Evolutionary conservation across 1,140 invertebrate species (phyloP).

Genomic region (Leptopilina clavipes): DNA sequence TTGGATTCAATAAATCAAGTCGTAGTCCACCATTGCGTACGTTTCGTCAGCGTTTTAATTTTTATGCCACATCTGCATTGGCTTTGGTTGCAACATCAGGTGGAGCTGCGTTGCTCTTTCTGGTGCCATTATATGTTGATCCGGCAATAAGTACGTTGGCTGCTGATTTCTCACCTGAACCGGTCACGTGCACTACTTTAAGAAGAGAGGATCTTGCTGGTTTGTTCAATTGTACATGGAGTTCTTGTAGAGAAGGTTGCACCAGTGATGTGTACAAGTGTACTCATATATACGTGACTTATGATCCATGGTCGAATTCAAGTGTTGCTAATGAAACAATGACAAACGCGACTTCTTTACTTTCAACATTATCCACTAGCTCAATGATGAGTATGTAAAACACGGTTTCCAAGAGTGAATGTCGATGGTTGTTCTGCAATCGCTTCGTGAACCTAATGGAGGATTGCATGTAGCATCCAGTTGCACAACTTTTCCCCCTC

Average conservation of each 20-base stretch:
- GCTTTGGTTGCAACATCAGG: slow-evolving; percentile 86
- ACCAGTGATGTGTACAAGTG: slow-evolving; percentile 91
- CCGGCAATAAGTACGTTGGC: slow-evolving; percentile 91
- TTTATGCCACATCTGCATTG: slow-evolving; percentile 86
- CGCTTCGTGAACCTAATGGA: neutral
- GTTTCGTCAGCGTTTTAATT: slow-evolving; percentile 84
- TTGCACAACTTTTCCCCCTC: no score
- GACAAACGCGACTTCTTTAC: slow-evolving; percentile 5
- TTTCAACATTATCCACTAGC: neutral
- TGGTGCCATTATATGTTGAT: slow-evolving; percentile 92
- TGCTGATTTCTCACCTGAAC: slow-evolving; percentile 86
- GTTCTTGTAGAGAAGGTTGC: slow-evolving; percentile 90
- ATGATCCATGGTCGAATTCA: slow-evolving; percentile 73
- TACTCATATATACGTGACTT: slow-evolving; percentile 89
- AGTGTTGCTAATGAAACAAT: slow-evolving; percentile 48
- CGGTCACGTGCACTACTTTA: slow-evolving; percentile 85
- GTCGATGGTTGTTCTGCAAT: neutral
- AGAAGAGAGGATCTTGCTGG: slow-evolving; percentile 84
- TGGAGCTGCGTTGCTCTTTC: slow-evolving; percentile 87
- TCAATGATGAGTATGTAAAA: slow-evolving; percentile 31
- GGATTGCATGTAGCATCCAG: no score
- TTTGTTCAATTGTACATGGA: slow-evolving; percentile 90
- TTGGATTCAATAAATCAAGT: slow-evolving; percentile 76
- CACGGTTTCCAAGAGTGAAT: neutral
- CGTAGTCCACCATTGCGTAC: slow-evolving; percentile 79